Conservation (phyloP, 2,888 invertebrate species). For the Rhingia campestris region DNA sequence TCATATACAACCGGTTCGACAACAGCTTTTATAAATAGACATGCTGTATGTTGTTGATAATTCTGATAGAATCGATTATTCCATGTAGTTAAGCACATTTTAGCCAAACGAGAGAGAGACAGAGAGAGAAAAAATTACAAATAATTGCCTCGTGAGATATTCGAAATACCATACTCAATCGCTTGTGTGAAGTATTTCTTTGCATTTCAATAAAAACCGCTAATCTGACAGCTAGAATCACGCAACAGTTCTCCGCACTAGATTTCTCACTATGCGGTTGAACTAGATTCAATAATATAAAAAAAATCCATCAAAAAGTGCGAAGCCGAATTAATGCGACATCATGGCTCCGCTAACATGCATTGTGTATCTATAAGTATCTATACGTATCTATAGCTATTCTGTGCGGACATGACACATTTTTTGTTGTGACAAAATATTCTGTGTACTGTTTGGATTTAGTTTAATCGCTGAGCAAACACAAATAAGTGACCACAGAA, state of each 20-base stretch:
- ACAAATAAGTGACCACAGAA: slow-evolving; percentile 34
- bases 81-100: slow-evolving; percentile 4
- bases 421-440: slow-evolving; percentile 16
- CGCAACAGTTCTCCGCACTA: slow-evolving; percentile 42
- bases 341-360: slow-evolving; percentile 39
- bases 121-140: not conserved
- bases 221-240: slow-evolving; percentile 43
- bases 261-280: slow-evolving; percentile 25
- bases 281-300: slow-evolving; percentile 46
- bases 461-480: slow-evolving; percentile 44
- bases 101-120: not conserved
- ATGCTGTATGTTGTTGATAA: slow-evolving; percentile 36
- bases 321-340: slow-evolving; percentile 62
- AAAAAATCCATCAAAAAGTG: slow-evolving; percentile 49
- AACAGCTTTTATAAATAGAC: slow-evolving; percentile 48
- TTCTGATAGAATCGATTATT: slow-evolving; percentile 49
- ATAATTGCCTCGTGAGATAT: slow-evolving; percentile 34
- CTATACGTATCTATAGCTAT: not conserved
- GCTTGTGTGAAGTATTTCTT: not conserved
- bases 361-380: slow-evolving; percentile 2
- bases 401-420: slow-evolving; percentile 29
- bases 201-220: slow-evolving; percentile 52
- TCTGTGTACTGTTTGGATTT: slow-evolving; percentile 30
- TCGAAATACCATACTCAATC: slow-evolving; percentile 3
- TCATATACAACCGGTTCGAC: slow-evolving; percentile 42